Evolutionary conservation across 2,797 vertebrate species (phyloP).

Genomic region (Rhabdophis nuchalis): DNA sequence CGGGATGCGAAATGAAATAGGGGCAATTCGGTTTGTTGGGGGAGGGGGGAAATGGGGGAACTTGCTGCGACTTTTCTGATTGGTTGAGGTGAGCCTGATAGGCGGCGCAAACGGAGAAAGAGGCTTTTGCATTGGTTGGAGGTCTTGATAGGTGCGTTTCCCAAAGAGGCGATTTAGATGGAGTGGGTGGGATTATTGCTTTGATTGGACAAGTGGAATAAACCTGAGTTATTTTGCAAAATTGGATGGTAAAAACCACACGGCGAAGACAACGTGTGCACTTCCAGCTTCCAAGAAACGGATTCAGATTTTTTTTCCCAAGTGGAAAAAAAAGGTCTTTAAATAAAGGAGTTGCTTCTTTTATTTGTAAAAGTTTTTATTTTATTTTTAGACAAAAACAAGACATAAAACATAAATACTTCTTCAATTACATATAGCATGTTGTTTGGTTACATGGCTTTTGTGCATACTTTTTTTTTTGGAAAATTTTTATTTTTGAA

Average conservation of each 20-base stretch:
- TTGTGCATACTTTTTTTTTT: too few relatives aligned
- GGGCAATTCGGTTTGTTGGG: accelerated
- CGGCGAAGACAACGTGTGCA: not conserved
- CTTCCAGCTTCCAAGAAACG: not conserved
- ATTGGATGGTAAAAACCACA: not conserved
- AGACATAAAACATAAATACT: too few relatives aligned
- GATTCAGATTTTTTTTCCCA: not conserved
- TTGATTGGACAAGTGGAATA: not conserved
- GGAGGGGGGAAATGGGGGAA: not conserved
- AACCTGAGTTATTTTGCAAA: not conserved
- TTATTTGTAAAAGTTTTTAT: too few relatives aligned
- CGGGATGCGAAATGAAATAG: not conserved
- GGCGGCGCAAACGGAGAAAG: not conserved
- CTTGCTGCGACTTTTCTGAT: not conserved
- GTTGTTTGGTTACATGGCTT: too few relatives aligned
- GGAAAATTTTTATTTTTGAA: too few relatives aligned
- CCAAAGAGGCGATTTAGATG: not conserved
- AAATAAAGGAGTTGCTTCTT: not conserved
- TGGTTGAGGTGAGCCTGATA: not conserved
- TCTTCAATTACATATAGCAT: too few relatives aligned
- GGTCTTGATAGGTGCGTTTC: accelerated
- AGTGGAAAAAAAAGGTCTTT: not conserved
- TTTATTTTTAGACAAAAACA: too few relatives aligned
- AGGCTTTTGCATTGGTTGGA: not conserved
- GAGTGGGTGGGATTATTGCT: not conserved